A percentile compares a stretch with the other conserved stretches of the same genome.
phyloP scores from a whole-genome alignment of 1,140 invertebrate genomes.

The Drosophila eugracilis region DNA sequence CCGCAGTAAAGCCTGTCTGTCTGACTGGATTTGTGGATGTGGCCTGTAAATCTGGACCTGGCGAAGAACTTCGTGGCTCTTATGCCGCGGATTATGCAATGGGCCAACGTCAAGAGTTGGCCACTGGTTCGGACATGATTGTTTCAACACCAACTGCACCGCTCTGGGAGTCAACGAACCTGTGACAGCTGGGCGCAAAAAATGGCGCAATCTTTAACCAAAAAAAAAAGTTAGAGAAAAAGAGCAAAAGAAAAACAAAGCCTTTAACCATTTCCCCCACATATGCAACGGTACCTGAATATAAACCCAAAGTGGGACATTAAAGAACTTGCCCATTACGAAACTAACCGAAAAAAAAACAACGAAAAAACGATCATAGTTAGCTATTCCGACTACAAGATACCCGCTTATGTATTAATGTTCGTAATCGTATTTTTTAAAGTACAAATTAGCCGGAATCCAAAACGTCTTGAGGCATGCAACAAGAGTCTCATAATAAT shows the following conservation, averaged over 20 bases:
- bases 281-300: constrained; percentile 68
- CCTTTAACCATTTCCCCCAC: constrained; percentile 42
- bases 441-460: constrained; percentile 3
- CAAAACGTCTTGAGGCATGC: constrained; percentile 1
- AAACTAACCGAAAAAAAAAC: constrained; percentile 49
- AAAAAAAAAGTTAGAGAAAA: constrained; percentile 16
- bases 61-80: constrained; percentile 15
- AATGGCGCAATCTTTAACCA: constrained; percentile 50
- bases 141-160: constrained; percentile 67
- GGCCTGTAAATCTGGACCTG: background rate
- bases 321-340: constrained; percentile 61
- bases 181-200: constrained; percentile 75
- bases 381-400: constrained; percentile 14
- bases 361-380: background rate
- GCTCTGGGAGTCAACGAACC: constrained; percentile 71
- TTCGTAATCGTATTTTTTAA: constrained; percentile 20
- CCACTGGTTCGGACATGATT: constrained; percentile 68
- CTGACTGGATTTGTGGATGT: constrained; percentile 1
- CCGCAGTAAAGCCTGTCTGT: constrained; percentile 9
- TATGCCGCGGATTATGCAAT: constrained; percentile 69
- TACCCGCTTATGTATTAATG: constrained; percentile 24
- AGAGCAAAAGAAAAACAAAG: constrained; percentile 16
- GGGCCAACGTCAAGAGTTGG: constrained; percentile 51
- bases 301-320: constrained; percentile 73
- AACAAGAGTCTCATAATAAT: constrained; percentile 32